Evolutionary conservation across 1,140 invertebrate genomes (phyloP).

Genomic region (Zaprionus taronus): DNA sequence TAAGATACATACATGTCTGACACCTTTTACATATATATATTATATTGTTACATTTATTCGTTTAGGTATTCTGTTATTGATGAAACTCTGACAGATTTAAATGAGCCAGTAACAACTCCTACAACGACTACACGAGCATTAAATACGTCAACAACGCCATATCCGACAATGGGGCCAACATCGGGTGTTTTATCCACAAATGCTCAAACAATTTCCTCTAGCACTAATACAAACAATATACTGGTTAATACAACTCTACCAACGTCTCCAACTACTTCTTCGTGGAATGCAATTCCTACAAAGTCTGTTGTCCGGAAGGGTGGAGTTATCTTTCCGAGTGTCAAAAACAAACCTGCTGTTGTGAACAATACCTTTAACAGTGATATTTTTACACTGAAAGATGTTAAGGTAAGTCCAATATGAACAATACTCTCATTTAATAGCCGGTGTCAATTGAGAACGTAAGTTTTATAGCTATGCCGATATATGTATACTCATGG

Average conservation of each 20-base stretch:
- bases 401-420: slow-evolving; percentile 89
- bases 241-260: slow-evolving; percentile 35
- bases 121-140: slow-evolving; percentile 61
- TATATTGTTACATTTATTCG: background rate
- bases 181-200: background rate
- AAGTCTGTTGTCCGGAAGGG: slow-evolving; percentile 87
- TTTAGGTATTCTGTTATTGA: slow-evolving; percentile 72
- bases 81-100: slow-evolving; percentile 78
- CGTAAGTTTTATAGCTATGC: no score
- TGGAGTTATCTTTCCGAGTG: slow-evolving; percentile 94
- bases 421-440: background rate
- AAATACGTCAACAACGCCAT: slow-evolving; percentile 29
- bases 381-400: slow-evolving; percentile 90
- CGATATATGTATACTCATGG: no score
- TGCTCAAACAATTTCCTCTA: background rate
- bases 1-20: no score
- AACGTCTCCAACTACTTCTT: slow-evolving; percentile 24
- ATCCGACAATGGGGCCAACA: slow-evolving; percentile 19
- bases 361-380: slow-evolving; percentile 92
- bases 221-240: slow-evolving; percentile 18
- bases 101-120: slow-evolving; percentile 59
- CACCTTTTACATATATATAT: no score
- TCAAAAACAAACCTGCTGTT: slow-evolving; percentile 94
- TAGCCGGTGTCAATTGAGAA: no score
- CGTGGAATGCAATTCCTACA: slow-evolving; percentile 44